A percentile compares a stretch with the other conserved stretches of the same genome.
phyloP scores from a whole-genome alignment of 2,888 invertebrate genomes.

The Mythimna impura region DNA sequence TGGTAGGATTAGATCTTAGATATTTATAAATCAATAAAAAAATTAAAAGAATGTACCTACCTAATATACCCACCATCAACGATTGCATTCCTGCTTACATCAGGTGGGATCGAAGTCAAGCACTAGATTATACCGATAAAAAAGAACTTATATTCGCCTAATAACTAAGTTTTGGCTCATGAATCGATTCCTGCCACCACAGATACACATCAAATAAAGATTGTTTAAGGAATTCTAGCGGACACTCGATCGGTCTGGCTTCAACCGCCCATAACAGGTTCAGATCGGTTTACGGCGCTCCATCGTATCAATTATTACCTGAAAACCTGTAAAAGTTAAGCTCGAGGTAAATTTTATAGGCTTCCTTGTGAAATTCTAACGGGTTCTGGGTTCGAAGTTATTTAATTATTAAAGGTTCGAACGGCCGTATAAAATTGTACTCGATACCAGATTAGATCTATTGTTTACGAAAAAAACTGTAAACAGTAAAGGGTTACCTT shows the following conservation, averaged over 20 bases:
- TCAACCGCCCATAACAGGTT: constrained; percentile 53
- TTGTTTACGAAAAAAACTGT: constrained; percentile 57
- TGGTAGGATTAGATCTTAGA: no score
- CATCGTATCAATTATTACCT: constrained; percentile 71
- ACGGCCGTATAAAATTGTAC: constrained; percentile 58
- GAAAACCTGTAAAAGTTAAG: constrained; percentile 68
- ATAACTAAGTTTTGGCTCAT: no score
- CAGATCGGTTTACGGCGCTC: constrained; percentile 66
- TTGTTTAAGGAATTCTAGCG: constrained; percentile 31
- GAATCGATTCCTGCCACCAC: not conserved
- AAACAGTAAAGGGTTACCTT: constrained; percentile 52
- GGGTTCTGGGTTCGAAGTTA: constrained; percentile 48
- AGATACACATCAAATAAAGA: constrained; percentile 5
- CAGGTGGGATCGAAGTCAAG: no score
- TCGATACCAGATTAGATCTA: constrained; percentile 55
- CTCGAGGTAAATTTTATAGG: constrained; percentile 69
- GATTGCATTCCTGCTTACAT: no score
- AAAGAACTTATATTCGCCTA: no score
- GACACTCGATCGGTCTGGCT: constrained; percentile 58
- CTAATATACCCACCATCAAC: no score
- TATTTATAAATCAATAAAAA: no score
- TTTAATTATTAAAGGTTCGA: constrained; percentile 63
- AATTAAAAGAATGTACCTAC: no score
- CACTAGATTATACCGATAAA: no score
- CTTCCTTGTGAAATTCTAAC: constrained; percentile 64